Conservation (phyloP, 2,113 vertebrate genomes). For the Bufo gargarizans region DNA sequence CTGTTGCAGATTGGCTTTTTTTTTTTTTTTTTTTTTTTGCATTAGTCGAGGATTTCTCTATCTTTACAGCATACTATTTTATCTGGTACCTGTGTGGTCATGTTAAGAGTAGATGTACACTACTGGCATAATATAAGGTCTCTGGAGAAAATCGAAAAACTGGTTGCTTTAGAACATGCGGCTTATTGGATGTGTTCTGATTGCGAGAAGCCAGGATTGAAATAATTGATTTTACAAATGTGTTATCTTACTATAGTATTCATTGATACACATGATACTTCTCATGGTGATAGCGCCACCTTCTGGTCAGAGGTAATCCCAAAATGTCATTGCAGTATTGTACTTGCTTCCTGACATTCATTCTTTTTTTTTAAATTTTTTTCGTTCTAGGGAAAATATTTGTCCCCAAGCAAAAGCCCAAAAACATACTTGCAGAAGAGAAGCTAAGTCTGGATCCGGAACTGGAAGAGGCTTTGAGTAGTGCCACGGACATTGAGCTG, state of each 20-base stretch:
- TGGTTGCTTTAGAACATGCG: background rate
- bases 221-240: background rate
- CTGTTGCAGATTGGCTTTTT: too few species aligned
- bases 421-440: slow-evolving; percentile 81
- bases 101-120: too few species aligned
- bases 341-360: background rate
- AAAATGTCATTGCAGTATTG: background rate
- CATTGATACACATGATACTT: background rate
- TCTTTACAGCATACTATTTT: too few species aligned
- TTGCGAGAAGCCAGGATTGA: background rate
- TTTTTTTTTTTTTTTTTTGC: too few species aligned
- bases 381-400: slow-evolving; percentile 84
- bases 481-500: slow-evolving; percentile 92
- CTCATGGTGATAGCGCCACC: background rate
- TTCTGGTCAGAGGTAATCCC: background rate
- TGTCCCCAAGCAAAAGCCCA: slow-evolving; percentile 88
- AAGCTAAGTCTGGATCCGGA: slow-evolving; percentile 92
- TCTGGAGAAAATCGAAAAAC: too few species aligned
- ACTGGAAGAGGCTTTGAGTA: slow-evolving; percentile 94
- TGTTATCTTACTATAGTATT: background rate
- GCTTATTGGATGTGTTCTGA: background rate
- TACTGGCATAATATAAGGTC: too few species aligned
- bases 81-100: too few species aligned
- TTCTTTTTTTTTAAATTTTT: background rate
- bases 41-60: too few species aligned